These are phyloP conservation scores for Ptiloglossa arizonensis DNA, from an alignment of 1,140 invertebrate genomes.

Conservation along the genomic window DNA sequence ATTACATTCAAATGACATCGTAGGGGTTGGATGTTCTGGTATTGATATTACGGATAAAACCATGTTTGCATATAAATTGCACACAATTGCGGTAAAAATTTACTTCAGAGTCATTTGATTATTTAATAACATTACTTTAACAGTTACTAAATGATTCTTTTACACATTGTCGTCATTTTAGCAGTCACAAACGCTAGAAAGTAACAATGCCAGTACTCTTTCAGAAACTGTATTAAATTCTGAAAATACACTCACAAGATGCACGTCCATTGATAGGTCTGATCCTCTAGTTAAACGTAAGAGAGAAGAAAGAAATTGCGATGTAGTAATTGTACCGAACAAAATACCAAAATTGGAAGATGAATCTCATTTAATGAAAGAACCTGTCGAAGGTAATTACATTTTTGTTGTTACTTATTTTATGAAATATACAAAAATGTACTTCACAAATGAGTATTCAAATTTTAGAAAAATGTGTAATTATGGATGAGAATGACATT, in stretches of 20 bases:
- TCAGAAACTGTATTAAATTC: constrained; percentile 18
- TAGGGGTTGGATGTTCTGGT: constrained; percentile 66
- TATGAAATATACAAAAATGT: background rate
- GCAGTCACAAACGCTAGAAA: background rate
- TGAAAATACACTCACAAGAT: background rate
- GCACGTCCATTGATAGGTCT: background rate
- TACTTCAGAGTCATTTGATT: background rate
- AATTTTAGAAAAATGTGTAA: background rate
- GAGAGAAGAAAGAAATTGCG: background rate
- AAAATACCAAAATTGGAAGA: constrained; percentile 45
- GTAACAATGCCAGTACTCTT: background rate
- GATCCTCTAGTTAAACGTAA: constrained; percentile 7
- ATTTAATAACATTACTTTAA: background rate
- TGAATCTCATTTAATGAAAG: background rate
- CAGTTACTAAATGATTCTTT: background rate
- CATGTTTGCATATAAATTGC: constrained; percentile 60
- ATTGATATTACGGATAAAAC: background rate
- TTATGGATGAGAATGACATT: constrained; percentile 45
- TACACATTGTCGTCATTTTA: background rate
- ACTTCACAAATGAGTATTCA: background rate
- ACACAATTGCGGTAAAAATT: constrained; percentile 16
- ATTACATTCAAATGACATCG: constrained; percentile 57
- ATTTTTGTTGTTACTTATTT: background rate
- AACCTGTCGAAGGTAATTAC: constrained; percentile 13
- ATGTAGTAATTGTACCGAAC: background rate